Conservation (phyloP, 92 coral and sea anemone genomes). For the Porites cylindrica region DNA sequence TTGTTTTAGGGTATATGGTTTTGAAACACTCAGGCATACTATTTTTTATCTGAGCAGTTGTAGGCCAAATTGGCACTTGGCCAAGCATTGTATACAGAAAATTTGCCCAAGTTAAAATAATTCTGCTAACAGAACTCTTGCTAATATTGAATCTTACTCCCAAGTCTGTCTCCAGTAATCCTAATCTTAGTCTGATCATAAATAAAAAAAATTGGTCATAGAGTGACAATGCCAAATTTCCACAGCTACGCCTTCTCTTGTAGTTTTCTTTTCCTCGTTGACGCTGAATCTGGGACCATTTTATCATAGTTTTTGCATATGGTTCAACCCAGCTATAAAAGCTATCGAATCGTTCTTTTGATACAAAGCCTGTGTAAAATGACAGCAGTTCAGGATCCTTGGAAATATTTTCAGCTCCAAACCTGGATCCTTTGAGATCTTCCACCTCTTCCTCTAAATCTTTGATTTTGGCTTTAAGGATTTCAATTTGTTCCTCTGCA, state of each 20-base stretch:
- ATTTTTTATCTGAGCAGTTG: slow-evolving; percentile 33
- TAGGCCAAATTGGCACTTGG: slow-evolving; percentile 53
- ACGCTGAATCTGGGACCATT: slow-evolving; percentile 53
- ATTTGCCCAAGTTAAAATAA: slow-evolving; percentile 42
- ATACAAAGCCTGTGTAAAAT: slow-evolving; percentile 53
- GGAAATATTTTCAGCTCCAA: slow-evolving; percentile 53
- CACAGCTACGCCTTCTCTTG: slow-evolving; percentile 40
- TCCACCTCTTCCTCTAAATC: slow-evolving; percentile 41
- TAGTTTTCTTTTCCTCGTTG: slow-evolving; percentile 21
- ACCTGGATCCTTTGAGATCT: slow-evolving; percentile 31
- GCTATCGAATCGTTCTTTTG: slow-evolving; percentile 48
- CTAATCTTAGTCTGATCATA: slow-evolving; percentile 43
- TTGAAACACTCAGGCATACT: slow-evolving; percentile 39
- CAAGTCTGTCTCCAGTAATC: slow-evolving; percentile 40
- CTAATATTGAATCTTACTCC: slow-evolving; percentile 43
- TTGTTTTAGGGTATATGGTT: slow-evolving; percentile 24
- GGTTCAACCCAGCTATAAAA: slow-evolving; percentile 51
- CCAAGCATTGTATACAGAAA: slow-evolving; percentile 53
- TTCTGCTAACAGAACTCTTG: slow-evolving; percentile 39
- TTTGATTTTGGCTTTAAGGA: slow-evolving; percentile 29
- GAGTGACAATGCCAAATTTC: slow-evolving; percentile 39
- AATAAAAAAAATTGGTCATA: slow-evolving; percentile 49
- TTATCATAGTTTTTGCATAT: slow-evolving; percentile 34
- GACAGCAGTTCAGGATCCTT: slow-evolving; percentile 46
- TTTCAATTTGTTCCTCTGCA: slow-evolving; percentile 39